phyloP scores from a whole-genome alignment of 2,113 vertebrate species.

The Beaufortia kweichowensis region DNA sequence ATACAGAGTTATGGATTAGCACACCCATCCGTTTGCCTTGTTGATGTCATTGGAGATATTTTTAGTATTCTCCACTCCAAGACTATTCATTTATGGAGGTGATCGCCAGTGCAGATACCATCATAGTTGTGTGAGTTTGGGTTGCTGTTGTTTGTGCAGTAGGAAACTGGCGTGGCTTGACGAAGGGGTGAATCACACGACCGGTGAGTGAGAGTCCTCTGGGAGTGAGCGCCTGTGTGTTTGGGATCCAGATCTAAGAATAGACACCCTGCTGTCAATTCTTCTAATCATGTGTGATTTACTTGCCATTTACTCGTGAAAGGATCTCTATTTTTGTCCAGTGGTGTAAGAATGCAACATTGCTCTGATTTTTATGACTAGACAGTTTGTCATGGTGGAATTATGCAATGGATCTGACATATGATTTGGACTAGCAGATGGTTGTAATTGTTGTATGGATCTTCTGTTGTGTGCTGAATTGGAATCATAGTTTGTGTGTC shows the following conservation, averaged over 20 bases:
- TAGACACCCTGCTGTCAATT: constrained; percentile 25
- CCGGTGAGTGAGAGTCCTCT: constrained; percentile 38
- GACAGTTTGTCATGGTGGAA: background rate
- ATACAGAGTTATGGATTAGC: constrained; percentile 17
- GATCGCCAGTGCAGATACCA: constrained; percentile 17
- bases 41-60: constrained; percentile 33
- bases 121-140: constrained; percentile 43
- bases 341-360: background rate
- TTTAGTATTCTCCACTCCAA: background rate
- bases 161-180: constrained; percentile 30
- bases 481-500: background rate
- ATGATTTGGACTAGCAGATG: background rate
- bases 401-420: background rate
- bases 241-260: constrained; percentile 2
- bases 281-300: constrained; percentile 3
- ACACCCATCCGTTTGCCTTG: constrained; percentile 14
- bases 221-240: constrained; percentile 2
- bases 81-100: constrained; percentile 35
- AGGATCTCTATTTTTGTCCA: background rate
- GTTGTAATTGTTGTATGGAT: background rate
- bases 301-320: constrained; percentile 37
- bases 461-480: background rate
- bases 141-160: constrained; percentile 32
- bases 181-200: constrained; percentile 22
- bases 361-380: constrained; percentile 2